Evolutionary conservation across 2,888 invertebrate species (phyloP), one percentile per base, ranked within the genome.

Genomic region (Griposia aprilina): DNA sequence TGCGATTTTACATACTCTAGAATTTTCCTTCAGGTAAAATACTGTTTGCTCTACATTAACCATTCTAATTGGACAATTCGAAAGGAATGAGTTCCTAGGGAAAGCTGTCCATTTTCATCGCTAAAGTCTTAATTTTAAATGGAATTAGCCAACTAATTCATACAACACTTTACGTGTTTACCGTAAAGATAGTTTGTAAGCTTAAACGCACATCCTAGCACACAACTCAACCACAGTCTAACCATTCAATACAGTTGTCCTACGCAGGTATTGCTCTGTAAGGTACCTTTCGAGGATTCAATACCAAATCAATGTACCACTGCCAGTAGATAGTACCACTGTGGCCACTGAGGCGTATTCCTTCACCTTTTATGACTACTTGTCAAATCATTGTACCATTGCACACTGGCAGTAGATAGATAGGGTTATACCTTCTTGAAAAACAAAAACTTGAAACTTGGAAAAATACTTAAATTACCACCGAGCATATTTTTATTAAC

Each of bases 401-500:
- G n/a, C n/a, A n/a, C n/a, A n/a, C n/a, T n/a, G n/a, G n/a, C n/a
- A n/a, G n/a, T n/a, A n/a, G n/a, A n/a, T n/a, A n/a, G n/a, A n/a
- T n/a, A n/a, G 13, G 36, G 36, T 57, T 26, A 45, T 17, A 13
- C 10, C 0, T 13, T 55, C 30, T 36, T 36, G 1, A 41, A 72
- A 41, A 52, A 80, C 41, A 45, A 50, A 50, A n/a, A 48, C 5
- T 20, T 7, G 15, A n/a, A 36, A 13, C 55, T 23, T 26, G 1
- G 17, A 74, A 57, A 83, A 67, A 26, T 68, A 79, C 62, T 67
- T 20, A 7, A 13, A 10, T 30, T 78, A 67, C 50, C 20, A 45
- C 50, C 41, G 13, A 57, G 26, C 41, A 45, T 79, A 79, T 63
- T 59, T 80, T 79, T 80, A 84, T 50, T 84, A 84, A 79, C 84